Conservation (phyloP, 2,797 vertebrate species). For the Molossus molossus region DNA sequence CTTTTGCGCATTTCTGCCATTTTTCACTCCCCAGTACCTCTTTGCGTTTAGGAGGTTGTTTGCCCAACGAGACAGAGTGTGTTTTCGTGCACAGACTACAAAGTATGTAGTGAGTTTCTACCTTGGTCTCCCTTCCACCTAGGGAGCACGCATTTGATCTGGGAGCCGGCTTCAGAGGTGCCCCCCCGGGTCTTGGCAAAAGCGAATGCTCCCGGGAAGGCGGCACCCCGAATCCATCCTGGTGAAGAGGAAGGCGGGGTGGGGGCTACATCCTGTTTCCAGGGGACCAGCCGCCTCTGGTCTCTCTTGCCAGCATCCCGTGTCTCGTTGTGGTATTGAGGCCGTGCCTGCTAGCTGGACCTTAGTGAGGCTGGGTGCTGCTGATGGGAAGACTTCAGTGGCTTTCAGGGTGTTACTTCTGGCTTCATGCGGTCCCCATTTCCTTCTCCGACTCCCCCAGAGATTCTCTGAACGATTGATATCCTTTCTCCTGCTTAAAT, state of each 20-base stretch:
- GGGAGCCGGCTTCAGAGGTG: neutral
- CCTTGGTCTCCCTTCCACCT: neutral
- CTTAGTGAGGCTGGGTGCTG: neutral
- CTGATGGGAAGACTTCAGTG: neutral
- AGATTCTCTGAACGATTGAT: neutral
- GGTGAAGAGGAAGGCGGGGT: too few relatives aligned
- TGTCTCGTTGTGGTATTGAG: neutral
- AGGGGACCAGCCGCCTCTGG: neutral
- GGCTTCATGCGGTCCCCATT: neutral
- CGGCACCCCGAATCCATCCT: neutral
- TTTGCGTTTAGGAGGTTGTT: neutral
- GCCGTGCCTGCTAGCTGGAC: neutral
- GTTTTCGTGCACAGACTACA: neutral
- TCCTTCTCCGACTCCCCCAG: neutral
- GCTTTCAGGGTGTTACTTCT: neutral
- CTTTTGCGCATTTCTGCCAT: neutral
- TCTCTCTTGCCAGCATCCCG: neutral
- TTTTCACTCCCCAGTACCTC: neutral
- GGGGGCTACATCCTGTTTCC: neutral
- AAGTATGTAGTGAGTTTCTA: neutral
- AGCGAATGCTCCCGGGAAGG: neutral
- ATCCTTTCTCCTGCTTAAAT: neutral
- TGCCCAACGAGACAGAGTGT: neutral
- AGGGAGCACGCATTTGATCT: too few relatives aligned
- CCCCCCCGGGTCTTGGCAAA: neutral